Base-by-base conservation (phyloP, 2,113 vertebrate species). In the Phyllopteryx taeniolatus region DNA sequence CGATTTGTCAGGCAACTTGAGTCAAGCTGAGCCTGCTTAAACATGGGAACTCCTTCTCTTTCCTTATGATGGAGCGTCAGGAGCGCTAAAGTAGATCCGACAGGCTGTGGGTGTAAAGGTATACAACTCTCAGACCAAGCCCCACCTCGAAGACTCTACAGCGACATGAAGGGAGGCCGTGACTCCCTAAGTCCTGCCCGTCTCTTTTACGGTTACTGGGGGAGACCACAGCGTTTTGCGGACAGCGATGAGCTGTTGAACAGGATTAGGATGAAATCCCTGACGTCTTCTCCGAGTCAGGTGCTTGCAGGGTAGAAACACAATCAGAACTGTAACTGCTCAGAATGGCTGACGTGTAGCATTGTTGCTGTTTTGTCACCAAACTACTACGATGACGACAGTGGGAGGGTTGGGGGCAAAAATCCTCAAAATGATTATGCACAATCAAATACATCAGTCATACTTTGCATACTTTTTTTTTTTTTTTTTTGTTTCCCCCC, bases 1-100 rank as follows among this genome's bases (percentile, higher is more conserved):
- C 67, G 14, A 61, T 59, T 59, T 70, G 72, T 72, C 72, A 75
- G 75, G 51, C 74, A 75, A 72, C 47, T 46, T 63, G 59, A 39
- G 57, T 69, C 64, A 78, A 78, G 74, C 51, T 0, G 57, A 85
- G 83, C 72, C 86, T 88, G 88, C 71, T 85, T 85, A 89, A 88
- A 73, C 78, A 76, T 68, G 77, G 64, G 80, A 84, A 81, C 82
- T 81, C 86, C 85, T 86, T 82, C 86, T 82, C 68, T 51, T 22
- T 70, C 66, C 66, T 20, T 1, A 2, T 79, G 80, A 90, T 81
- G 65, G 68, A 86, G 73, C 59, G 73, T 69, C 35, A 15, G 60
- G 63, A 79, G 79, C 27, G 27, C 27, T 27, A 27, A 81, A 69
- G 59, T 51, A 35, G 22, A 80, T 74, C 76, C 78, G 82, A 86